A percentile compares a stretch with the other conserved stretches of the same genome.
Evolutionary conservation across 2,113 vertebrate genomes (phyloP).

Genomic region (Ammodramus savannarum): DNA sequence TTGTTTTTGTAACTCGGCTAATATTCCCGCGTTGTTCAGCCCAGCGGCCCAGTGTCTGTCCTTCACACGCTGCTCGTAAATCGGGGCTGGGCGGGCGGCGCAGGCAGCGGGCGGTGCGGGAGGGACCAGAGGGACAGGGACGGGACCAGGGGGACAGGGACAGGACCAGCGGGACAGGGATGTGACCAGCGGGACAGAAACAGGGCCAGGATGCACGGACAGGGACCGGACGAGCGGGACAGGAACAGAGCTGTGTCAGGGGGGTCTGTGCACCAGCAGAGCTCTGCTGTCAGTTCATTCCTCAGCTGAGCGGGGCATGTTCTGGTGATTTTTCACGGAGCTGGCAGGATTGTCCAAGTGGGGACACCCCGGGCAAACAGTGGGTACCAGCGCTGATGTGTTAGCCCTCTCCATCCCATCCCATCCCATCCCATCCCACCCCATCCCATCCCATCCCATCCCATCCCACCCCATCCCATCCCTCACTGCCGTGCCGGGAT

Average conservation of each 20-base stretch:
- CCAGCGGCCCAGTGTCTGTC: slow-evolving; percentile 37
- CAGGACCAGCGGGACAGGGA: too few relatives aligned
- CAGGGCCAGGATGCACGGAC: too few relatives aligned
- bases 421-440: neutral
- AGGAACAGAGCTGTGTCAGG: too few relatives aligned
- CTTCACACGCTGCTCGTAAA: slow-evolving; percentile 52
- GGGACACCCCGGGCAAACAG: neutral
- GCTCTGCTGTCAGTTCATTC: accelerated
- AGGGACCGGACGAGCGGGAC: too few relatives aligned
- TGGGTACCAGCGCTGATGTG: accelerated
- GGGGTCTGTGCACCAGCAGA: neutral
- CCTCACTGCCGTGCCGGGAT: accelerated
- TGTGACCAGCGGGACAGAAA: too few relatives aligned
- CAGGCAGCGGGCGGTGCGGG: neutral
- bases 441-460: neutral
- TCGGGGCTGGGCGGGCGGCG: slow-evolving; percentile 6
- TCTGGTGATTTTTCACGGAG: neutral
- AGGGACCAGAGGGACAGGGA: neutral
- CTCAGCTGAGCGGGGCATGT: accelerated
- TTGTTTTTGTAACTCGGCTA: slow-evolving; percentile 72
- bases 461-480: too few relatives aligned
- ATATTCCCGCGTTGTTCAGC: slow-evolving; percentile 65
- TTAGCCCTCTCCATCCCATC: too few relatives aligned
- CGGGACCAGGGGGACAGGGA: too few relatives aligned
- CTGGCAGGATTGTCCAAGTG: neutral